Evolutionary conservation across 2,113 vertebrate genomes (phyloP).

Genomic region (Nycticryphes semicollaris): DNA sequence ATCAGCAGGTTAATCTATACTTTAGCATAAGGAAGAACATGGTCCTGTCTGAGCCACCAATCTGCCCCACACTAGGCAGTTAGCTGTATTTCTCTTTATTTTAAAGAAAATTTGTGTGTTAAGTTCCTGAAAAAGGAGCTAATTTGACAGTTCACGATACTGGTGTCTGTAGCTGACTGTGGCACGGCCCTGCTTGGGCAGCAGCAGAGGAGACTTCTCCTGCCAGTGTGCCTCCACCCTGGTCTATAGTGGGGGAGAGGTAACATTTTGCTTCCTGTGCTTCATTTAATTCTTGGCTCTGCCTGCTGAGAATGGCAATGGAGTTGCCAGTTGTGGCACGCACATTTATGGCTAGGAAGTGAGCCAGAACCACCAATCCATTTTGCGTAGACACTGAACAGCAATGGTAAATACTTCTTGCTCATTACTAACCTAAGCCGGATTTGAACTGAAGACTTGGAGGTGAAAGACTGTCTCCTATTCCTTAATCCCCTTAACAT

Average conservation of each 20-base stretch:
- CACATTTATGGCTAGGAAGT: slow-evolving; percentile 20
- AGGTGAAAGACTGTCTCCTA: slow-evolving; percentile 35
- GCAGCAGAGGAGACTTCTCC: neutral
- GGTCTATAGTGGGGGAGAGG: neutral
- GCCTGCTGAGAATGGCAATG: neutral
- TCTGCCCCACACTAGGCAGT: neutral
- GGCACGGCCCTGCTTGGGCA: neutral
- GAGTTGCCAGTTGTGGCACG: slow-evolving; percentile 54
- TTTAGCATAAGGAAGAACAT: neutral
- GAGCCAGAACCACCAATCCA: slow-evolving; percentile 48
- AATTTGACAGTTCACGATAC: neutral
- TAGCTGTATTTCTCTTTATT: neutral
- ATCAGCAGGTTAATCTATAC: neutral
- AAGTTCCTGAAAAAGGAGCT: neutral
- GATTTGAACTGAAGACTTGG: slow-evolving; percentile 20
- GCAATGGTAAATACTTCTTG: slow-evolving; percentile 29
- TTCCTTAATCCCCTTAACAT: slow-evolving; percentile 44
- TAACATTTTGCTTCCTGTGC: neutral
- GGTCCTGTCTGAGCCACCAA: neutral
- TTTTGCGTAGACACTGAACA: slow-evolving; percentile 32
- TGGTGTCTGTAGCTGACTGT: neutral
- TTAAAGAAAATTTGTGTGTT: neutral
- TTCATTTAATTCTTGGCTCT: slow-evolving; percentile 41
- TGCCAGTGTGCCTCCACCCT: neutral
- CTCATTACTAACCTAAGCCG: neutral